Evolutionary conservation across 2,797 vertebrate species (phyloP), one percentile per base, ranked within the genome.

Genomic region (Betta splendens): DNA sequence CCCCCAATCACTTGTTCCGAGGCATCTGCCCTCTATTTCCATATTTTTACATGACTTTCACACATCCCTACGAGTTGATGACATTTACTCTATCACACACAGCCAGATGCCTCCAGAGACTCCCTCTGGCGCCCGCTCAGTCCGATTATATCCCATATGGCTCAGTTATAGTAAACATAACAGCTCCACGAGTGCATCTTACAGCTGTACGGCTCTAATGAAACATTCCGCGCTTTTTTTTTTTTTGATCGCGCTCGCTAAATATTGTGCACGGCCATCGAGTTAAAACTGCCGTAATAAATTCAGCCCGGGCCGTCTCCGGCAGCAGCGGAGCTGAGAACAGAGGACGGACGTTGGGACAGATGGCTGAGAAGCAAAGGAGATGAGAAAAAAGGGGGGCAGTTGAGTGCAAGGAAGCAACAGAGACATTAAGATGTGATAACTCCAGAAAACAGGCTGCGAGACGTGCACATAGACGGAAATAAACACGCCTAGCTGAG

Each of bases 401-500:
- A 31, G 33, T 44, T 39, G 57, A 58, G 55, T 37, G 52, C 43
- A 33, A 60, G 58, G 16, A 70, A 47, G 60, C 38, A 69, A 67
- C 50, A 46, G 25, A 80, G 64, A 79, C 59, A 53, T 72, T 68
- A 77, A 75, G 48, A 82, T 49, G 72, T 36, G 73, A 75, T 68
- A 4, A 69, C 80, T 80, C 81, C 60, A 72, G 64, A 52, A 43
- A 64, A 49, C 39, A 49, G 39, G 9, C 42, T 66, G 65, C 68
- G 84, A 62, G 59, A 32, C 21, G 35, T 58, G 33, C 49, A 57
- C 46, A 28, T 52, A 35, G 61, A 79, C 77, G 21, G 53, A 77
- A 83, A 84, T 84, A 79, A 83, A 82, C 66, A 75, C 15, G 9
- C 50, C 61, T 45, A 57, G 46, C 63, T 67, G 60, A 53, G 29